A percentile compares a stretch with the other conserved stretches of the same genome.
Conservation (phyloP, 2,113 vertebrate species). For the Jaculus jaculus region DNA sequence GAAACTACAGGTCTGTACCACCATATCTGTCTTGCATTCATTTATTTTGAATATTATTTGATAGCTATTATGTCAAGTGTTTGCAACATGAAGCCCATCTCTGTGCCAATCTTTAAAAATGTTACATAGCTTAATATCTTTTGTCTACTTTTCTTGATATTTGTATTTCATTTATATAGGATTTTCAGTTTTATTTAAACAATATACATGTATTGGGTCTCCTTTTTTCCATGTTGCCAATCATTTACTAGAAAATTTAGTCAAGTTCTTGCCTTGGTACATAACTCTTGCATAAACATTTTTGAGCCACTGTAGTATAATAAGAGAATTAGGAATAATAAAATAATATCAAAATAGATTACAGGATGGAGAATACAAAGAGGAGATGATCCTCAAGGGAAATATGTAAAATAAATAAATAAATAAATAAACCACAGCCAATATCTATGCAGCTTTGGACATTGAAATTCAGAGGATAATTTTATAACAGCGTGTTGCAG, state of each 20-base stretch:
- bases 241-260: no score
- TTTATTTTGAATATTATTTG: background rate
- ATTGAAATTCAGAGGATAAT: background rate
- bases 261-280: no score
- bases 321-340: background rate
- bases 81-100: background rate
- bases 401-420: background rate
- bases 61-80: background rate
- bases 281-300: no score
- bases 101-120: background rate
- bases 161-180: background rate
- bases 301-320: no score
- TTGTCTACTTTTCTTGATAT: no score
- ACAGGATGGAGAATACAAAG: background rate
- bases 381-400: background rate
- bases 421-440: background rate
- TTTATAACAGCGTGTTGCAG: no score
- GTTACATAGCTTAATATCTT: no score
- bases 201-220: background rate
- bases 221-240: background rate
- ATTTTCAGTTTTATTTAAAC: background rate
- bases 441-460: background rate
- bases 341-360: background rate
- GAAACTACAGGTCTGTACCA: no score
- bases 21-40: no score